These are phyloP conservation scores for Turritopsis dohrnii DNA, from an alignment of 30 jellyfish, hydroid and myxozoan genomes.

Conservation along the genomic window DNA sequence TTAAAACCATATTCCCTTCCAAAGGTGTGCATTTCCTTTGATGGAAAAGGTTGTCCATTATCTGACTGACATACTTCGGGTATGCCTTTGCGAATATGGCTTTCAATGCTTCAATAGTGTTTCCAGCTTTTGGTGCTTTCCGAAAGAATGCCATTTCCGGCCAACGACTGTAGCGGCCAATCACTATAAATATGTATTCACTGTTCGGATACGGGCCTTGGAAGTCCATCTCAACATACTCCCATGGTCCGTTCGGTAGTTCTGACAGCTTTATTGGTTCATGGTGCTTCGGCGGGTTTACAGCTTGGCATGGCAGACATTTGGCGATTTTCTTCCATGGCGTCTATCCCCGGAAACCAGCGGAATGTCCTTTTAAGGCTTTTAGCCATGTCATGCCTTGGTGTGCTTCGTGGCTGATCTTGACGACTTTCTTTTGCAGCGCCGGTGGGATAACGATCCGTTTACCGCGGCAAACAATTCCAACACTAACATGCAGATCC, in stretches of 20 bases:
- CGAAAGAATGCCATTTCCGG: slow-evolving; percentile 32
- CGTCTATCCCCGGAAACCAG: slow-evolving; percentile 1
- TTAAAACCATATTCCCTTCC: slow-evolving; percentile 1
- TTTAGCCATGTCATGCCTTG: neutral
- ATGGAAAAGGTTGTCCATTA: slow-evolving; percentile 25
- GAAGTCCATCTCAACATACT: slow-evolving; percentile 20
- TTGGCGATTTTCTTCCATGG: neutral
- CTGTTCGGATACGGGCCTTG: slow-evolving; percentile 32
- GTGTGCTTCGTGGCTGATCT: neutral
- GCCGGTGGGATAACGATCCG: neutral
- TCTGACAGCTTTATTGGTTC: neutral
- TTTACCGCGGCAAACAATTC: no score
- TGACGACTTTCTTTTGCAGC: neutral
- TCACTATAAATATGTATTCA: slow-evolving; percentile 16
- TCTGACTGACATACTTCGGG: slow-evolving; percentile 20
- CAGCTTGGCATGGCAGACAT: neutral
- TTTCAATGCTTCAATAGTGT: neutral
- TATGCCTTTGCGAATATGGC: slow-evolving; percentile 11
- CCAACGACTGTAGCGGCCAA: slow-evolving; percentile 17
- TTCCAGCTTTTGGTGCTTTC: slow-evolving; percentile 8
- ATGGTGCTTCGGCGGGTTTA: neutral
- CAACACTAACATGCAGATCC: no score
- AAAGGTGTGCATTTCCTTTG: slow-evolving; percentile 4
- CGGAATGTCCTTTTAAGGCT: neutral
- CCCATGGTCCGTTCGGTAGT: slow-evolving; percentile 2